These are phyloP conservation scores for Acrocephalus arundinaceus DNA, from an alignment of 2,113 vertebrate genomes.

Conservation along the genomic window DNA sequence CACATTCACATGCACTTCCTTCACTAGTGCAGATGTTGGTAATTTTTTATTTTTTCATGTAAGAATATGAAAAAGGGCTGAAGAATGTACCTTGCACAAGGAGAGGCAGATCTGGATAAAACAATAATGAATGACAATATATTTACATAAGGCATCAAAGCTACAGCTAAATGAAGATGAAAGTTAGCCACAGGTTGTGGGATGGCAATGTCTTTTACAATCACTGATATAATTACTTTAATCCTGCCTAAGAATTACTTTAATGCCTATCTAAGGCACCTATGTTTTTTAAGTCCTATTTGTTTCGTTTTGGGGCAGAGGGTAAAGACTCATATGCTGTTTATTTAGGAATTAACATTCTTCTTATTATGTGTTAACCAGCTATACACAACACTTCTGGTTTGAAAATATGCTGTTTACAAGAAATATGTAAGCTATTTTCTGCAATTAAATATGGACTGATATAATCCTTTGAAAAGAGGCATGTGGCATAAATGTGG, in stretches of 20 bases:
- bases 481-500: slow-evolving; percentile 39
- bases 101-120: background rate
- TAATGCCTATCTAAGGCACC: background rate
- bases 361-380: slow-evolving; percentile 46
- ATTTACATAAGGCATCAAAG: background rate
- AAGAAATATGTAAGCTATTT: slow-evolving; percentile 43
- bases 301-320: background rate
- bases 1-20: background rate
- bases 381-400: slow-evolving; percentile 49
- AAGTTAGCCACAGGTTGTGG: background rate
- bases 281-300: background rate
- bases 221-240: background rate
- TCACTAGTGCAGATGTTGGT: background rate
- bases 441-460: slow-evolving; percentile 37
- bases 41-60: background rate
- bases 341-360: slow-evolving; percentile 36
- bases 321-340: slow-evolving; percentile 15
- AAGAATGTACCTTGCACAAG: background rate
- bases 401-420: slow-evolving; percentile 63
- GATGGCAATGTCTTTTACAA: background rate
- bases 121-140: background rate
- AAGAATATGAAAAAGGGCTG: background rate
- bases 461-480: slow-evolving; percentile 35
- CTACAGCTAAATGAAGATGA: background rate
- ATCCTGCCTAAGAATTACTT: background rate